These are phyloP conservation scores for Cheilosia soror DNA, from an alignment of 2,888 invertebrate genomes.

Conservation along the genomic window DNA sequence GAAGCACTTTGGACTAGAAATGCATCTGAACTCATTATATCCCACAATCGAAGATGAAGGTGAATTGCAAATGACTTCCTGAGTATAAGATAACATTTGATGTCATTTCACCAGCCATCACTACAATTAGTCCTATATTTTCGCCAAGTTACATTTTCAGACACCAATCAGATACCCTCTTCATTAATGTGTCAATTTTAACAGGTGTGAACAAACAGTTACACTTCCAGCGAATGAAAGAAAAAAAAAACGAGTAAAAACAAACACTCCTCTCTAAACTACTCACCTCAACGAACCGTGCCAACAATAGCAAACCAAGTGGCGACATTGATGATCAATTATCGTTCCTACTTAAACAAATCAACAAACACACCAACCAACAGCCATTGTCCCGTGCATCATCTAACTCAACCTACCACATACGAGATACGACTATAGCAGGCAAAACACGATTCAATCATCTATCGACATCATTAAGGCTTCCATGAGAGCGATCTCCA, in stretches of 20 bases:
- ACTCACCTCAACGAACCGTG: conserved; percentile 18
- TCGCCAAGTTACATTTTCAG: no score
- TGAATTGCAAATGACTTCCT: no score
- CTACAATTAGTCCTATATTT: no score
- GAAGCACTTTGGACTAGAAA: no score
- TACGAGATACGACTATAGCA: neutral
- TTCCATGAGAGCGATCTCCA: conserved; percentile 47
- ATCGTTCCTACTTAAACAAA: conserved; percentile 71
- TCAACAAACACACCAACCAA: conserved; percentile 53
- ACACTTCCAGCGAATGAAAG: conserved; percentile 17
- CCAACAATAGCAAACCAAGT: conserved; percentile 51
- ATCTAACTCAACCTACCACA: conserved; percentile 50
- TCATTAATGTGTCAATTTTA: conserved; percentile 13
- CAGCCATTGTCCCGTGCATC: conserved; percentile 27
- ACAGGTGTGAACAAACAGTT: conserved; percentile 47
- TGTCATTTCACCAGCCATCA: no score
- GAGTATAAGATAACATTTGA: no score
- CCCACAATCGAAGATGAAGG: no score
- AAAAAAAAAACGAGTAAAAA: neutral
- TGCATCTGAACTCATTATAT: no score
- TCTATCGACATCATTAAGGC: conserved; percentile 48
- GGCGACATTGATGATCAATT: conserved; percentile 73
- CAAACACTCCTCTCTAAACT: conserved; percentile 8
- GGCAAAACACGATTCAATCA: conserved; percentile 56
- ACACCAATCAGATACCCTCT: no score